phyloP scores from a whole-genome alignment of 2,113 vertebrate genomes.

The Percopsis transmontana region DNA sequence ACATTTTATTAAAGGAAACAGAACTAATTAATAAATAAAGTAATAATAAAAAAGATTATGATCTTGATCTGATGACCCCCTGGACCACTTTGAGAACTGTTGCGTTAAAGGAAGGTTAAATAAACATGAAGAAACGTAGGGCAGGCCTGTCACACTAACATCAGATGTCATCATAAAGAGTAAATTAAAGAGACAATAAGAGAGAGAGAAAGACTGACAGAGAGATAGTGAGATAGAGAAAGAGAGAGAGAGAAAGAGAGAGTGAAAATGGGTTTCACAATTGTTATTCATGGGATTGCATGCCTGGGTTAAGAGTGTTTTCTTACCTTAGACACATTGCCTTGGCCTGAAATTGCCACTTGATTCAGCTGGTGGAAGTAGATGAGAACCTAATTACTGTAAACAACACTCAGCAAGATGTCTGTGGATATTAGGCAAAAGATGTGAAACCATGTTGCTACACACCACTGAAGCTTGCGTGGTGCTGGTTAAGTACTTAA shows the following conservation, averaged over 20 bases:
- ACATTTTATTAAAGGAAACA: too few relatives aligned
- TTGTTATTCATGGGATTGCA: conserved; percentile 72
- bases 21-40: too few relatives aligned
- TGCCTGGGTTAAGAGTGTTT: conserved; percentile 50
- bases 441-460: background rate
- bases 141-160: background rate
- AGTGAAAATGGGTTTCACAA: conserved; percentile 42
- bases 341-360: conserved; percentile 59
- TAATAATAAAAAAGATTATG: too few relatives aligned
- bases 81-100: too few relatives aligned
- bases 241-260: conserved; percentile 5
- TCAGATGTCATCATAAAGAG: background rate
- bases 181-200: background rate
- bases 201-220: background rate
- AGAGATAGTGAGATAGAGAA: background rate
- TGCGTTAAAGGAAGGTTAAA: background rate
- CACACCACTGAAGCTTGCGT: background rate
- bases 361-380: conserved; percentile 58
- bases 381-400: conserved; percentile 42
- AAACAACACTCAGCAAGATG: background rate
- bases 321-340: conserved; percentile 40
- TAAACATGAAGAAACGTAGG: conserved; percentile 18
- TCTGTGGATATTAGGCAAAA: too few relatives aligned
- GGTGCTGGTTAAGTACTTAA: background rate
- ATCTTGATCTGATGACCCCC: too few relatives aligned